Evolutionary conservation across 2,888 invertebrate species (phyloP), one percentile per base, ranked within the genome.

Genomic region (Leptarthrus brevirostris): DNA sequence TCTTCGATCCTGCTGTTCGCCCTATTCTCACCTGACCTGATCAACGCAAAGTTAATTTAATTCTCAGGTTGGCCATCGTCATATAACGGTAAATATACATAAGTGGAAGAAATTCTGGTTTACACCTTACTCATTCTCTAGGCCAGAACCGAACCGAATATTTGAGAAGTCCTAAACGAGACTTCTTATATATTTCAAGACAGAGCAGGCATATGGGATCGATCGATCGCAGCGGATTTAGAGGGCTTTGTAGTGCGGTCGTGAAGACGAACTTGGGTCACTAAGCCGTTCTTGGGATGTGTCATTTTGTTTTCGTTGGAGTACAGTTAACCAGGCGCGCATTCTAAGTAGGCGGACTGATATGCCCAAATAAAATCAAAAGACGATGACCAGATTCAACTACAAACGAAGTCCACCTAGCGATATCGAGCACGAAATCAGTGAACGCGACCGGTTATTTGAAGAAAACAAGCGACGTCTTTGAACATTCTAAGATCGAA

Each of bases 291-390:
- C 22, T 44, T 47, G 24, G 36, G 54, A 61, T 72, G 72, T 61
- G 56, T 72, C 72, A 72, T 72, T 72, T 72, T 72, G 72, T 47
- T 72, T 72, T 72, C 72, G 49, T 72, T 72, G 18, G 61, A 61
- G 58, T 61, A 72, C 72, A 72, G 72, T 72, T 72, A 72, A 47
- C 12, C 20, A 20, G 14, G 14, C 36, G 44, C 20, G 49, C 49
- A 61, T 49, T 56, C 44, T 34, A 72, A 72, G 72, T 72, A 61
- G 72, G 61, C 30, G 61, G 54, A 16, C 52, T 30, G 1, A 24
- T 18, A 18, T 30, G 47, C 47, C 64, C 47, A 52, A 52, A 52
- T 16, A 30, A 69, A 69, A 52, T 30, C 52, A 69, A 52, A 34
- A 36, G 26, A 47, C 26, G 22, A 44, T 52, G 52, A 52, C 69